Evolutionary conservation across 2,797 vertebrate genomes (phyloP).

Genomic region (Melanotaenia parkinsoni): DNA sequence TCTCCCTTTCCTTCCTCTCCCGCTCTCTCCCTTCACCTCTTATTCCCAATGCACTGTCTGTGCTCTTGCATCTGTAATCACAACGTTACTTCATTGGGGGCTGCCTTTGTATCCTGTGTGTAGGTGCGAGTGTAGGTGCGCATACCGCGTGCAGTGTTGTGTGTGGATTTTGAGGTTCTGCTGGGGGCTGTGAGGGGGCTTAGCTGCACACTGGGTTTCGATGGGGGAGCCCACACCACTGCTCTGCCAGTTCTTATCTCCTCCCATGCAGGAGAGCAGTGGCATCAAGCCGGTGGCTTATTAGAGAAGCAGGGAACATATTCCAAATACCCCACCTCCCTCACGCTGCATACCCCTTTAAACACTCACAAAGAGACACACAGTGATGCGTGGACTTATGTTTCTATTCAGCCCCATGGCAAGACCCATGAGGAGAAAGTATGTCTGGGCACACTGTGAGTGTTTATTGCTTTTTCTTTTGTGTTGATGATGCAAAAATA

Average conservation of each 20-base stretch:
- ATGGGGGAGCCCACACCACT: constrained; percentile 73
- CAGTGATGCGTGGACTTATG: constrained; percentile 52
- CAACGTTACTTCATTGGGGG: constrained; percentile 76
- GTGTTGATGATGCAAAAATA: constrained; percentile 76
- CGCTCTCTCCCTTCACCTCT: constrained; percentile 66
- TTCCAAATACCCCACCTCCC: constrained; percentile 66
- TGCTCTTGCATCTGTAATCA: constrained; percentile 81
- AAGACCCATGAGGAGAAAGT: constrained; percentile 60
- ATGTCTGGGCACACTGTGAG: constrained; percentile 55
- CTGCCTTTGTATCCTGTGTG: constrained; percentile 70
- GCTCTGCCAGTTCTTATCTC: constrained; percentile 83
- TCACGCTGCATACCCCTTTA: constrained; percentile 19
- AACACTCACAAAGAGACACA: constrained; percentile 46
- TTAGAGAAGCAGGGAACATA: constrained; percentile 81
- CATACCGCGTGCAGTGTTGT: constrained; percentile 13
- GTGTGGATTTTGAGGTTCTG: constrained; percentile 65
- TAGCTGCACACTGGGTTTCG: constrained; percentile 78
- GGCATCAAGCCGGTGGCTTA: constrained; percentile 83
- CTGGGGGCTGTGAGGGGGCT: constrained; percentile 75
- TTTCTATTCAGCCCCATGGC: constrained; percentile 66
- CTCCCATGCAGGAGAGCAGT: constrained; percentile 81
- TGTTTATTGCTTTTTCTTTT: constrained; percentile 72
- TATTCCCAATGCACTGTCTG: constrained; percentile 71
- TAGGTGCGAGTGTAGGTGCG: constrained; percentile 41
- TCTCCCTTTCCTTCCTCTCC: constrained; percentile 58